Conservation (phyloP, 2,888 invertebrate genomes). For the Philopedon plagiatum region DNA sequence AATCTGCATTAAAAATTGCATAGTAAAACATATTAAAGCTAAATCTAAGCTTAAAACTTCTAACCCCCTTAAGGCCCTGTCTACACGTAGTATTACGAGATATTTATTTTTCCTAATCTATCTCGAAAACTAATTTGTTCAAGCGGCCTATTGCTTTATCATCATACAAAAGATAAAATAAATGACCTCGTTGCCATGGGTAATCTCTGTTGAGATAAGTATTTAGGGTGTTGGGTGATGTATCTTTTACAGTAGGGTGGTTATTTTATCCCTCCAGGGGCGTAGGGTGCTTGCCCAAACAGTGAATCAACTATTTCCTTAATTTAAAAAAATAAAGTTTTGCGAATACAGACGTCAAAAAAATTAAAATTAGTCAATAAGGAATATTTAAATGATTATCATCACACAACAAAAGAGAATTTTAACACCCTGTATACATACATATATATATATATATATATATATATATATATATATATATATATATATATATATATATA, state of each 20-base stretch:
- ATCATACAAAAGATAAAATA: conserved; percentile 42
- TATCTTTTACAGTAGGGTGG: conserved; percentile 46
- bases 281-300: conserved; percentile 8
- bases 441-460: too few species aligned
- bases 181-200: conserved; percentile 44
- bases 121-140: conserved; percentile 18
- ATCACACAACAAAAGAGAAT: too few species aligned
- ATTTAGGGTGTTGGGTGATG: conserved; percentile 37
- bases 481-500: too few species aligned
- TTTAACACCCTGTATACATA: too few species aligned
- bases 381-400: too few species aligned
- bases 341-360: too few species aligned
- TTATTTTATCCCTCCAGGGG: conserved; percentile 15
- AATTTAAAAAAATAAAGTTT: too few species aligned
- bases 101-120: conserved; percentile 24
- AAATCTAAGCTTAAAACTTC: background rate
- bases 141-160: conserved; percentile 31
- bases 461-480: too few species aligned
- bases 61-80: background rate
- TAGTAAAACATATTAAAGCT: background rate
- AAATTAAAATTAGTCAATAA: too few species aligned
- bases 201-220: conserved; percentile 49
- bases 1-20: too few species aligned
- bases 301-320: background rate
- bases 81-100: background rate